These are phyloP conservation scores for Hydropotes inermis DNA, from an alignment of 2,113 vertebrate species.

Conservation along the genomic window DNA sequence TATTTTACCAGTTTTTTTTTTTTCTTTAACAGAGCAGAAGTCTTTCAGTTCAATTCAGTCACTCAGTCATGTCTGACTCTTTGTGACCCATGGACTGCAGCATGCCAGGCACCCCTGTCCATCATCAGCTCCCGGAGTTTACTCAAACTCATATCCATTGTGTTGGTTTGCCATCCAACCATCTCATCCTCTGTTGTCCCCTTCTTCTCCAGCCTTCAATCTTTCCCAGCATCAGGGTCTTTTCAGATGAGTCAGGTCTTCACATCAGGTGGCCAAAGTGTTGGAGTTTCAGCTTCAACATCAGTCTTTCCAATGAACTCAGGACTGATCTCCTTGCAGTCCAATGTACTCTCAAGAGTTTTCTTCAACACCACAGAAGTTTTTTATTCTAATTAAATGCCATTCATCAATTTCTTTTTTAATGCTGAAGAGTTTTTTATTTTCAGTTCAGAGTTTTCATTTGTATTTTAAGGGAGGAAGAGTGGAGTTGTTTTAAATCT, in stretches of 20 bases:
- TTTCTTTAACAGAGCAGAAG: neutral
- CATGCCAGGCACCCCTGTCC: neutral
- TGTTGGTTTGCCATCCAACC: neutral
- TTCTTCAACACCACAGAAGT: neutral
- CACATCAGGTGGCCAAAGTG: neutral
- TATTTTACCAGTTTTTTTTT: neutral
- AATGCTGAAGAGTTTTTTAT: neutral
- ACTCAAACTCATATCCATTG: neutral
- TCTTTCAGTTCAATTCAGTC: neutral
- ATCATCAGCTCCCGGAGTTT: neutral
- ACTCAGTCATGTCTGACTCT: neutral
- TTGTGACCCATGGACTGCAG: neutral
- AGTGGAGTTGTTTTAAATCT: neutral
- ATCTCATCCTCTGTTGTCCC: neutral
- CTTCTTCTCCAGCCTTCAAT: neutral
- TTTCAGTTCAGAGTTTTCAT: neutral
- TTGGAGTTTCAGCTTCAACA: neutral
- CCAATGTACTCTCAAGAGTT: neutral
- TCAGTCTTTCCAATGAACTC: neutral
- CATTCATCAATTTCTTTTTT: neutral
- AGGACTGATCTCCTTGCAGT: neutral
- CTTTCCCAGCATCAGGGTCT: neutral
- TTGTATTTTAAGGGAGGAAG: neutral
- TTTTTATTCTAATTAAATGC: neutral
- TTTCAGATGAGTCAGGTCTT: neutral